Conservation (phyloP, 2,797 vertebrate genomes). For the Moxostoma hubbsi region DNA sequence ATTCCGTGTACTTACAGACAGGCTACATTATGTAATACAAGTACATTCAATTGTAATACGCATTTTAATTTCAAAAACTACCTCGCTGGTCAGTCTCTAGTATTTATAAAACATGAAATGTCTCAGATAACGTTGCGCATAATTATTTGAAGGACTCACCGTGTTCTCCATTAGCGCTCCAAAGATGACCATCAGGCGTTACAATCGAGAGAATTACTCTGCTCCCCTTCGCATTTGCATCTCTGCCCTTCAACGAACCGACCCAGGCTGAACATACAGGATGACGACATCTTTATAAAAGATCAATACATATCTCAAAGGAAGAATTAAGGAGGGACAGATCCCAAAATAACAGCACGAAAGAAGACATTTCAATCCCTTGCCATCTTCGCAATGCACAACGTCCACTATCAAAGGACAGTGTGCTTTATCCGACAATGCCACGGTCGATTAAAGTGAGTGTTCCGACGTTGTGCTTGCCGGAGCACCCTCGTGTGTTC, state of each 20-base stretch:
- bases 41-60: no score
- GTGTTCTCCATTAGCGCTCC: constrained; percentile 37
- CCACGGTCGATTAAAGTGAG: constrained; percentile 6
- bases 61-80: no score
- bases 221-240: constrained; percentile 21
- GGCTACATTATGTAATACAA: no score
- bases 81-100: no score
- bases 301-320: constrained; percentile 29
- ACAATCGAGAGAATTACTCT: neutral
- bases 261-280: constrained; percentile 2
- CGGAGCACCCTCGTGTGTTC: neutral
- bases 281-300: constrained; percentile 9
- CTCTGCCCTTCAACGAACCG: constrained; percentile 27
- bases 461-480: constrained; percentile 9
- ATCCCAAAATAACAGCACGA: neutral
- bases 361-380: neutral
- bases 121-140: neutral
- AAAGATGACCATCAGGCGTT: neutral
- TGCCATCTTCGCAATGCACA: neutral
- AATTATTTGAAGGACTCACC: constrained; percentile 4
- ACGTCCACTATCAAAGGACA: neutral
- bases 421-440: neutral
- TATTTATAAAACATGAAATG: neutral
- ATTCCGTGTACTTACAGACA: no score
- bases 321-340: neutral